Evolutionary conservation across 2,888 invertebrate genomes (phyloP).

Genomic region (Morpho helenor): DNA sequence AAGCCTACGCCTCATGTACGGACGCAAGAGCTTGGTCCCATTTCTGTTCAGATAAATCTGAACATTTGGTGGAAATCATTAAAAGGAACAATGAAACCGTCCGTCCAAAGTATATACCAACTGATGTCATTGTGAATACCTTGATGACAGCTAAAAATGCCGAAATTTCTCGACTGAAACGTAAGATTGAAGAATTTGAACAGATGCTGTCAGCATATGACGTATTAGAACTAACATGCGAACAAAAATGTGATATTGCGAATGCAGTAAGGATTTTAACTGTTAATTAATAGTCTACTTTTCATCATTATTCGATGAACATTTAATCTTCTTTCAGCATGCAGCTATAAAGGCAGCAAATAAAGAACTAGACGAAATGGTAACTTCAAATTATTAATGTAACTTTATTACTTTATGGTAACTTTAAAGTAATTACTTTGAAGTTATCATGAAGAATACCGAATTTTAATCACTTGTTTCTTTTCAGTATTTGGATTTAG

Average conservation of each 20-base stretch:
- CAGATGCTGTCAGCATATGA: slow-evolving; percentile 64
- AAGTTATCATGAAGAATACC: too few species aligned
- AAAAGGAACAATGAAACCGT: slow-evolving; percentile 63
- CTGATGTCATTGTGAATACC: slow-evolving; percentile 64
- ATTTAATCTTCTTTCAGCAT: slow-evolving; percentile 48
- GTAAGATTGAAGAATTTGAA: slow-evolving; percentile 68
- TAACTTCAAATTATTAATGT: slow-evolving; percentile 27
- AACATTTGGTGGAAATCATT: slow-evolving; percentile 77
- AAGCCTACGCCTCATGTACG: slow-evolving; percentile 76
- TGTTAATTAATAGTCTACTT: neutral
- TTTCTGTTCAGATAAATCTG: slow-evolving; percentile 73
- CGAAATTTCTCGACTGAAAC: slow-evolving; percentile 67
- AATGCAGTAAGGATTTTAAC: slow-evolving; percentile 50
- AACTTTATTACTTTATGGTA: too few species aligned
- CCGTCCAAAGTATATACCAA: slow-evolving; percentile 62
- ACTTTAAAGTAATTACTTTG: too few species aligned
- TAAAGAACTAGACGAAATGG: slow-evolving; percentile 64
- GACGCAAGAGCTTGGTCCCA: slow-evolving; percentile 80
- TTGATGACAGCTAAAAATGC: slow-evolving; percentile 69
- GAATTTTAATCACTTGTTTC: slow-evolving; percentile 16
- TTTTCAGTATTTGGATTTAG: slow-evolving; percentile 63
- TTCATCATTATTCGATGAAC: too few species aligned
- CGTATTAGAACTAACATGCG: slow-evolving; percentile 59
- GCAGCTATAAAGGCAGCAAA: slow-evolving; percentile 64
- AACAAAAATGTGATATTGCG: slow-evolving; percentile 65